Evolutionary conservation across 2,113 vertebrate species (phyloP).

Genomic region (Aegotheles bennettii): DNA sequence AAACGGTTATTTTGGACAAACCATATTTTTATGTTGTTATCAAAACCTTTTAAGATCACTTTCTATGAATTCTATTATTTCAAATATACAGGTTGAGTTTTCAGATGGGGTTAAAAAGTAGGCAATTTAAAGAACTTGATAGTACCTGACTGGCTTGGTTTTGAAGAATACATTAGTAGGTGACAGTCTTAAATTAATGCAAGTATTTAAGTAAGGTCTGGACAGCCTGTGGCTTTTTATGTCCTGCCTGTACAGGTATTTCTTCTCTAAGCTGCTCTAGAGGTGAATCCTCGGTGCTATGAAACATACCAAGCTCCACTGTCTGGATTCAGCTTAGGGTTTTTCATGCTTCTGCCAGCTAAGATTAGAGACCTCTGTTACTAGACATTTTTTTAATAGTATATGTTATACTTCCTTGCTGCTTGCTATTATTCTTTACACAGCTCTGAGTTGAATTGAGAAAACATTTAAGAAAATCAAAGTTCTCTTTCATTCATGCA

Average conservation of each 20-base stretch:
- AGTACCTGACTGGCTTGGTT: neutral
- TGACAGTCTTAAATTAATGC: neutral
- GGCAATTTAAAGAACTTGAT: neutral
- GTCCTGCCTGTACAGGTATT: neutral
- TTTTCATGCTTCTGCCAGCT: neutral
- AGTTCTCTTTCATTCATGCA: neutral
- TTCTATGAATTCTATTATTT: constrained; percentile 22
- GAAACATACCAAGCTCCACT: neutral
- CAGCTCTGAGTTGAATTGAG: neutral
- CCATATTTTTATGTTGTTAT: neutral
- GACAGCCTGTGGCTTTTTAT: neutral
- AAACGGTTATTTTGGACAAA: constrained; percentile 38
- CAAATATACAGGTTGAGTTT: neutral
- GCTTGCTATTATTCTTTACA: neutral
- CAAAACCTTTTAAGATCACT: constrained; percentile 19
- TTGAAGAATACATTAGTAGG: neutral
- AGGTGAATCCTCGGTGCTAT: neutral
- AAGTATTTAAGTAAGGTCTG: neutral
- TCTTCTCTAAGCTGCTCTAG: neutral
- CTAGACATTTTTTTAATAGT: neutral
- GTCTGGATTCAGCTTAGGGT: neutral
- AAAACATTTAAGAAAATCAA: neutral
- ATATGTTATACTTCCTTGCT: neutral
- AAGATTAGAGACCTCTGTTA: neutral
- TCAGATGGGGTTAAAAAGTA: neutral